Evolutionary conservation across 2,888 invertebrate species (phyloP), one percentile per base, ranked within the genome.

Genomic region (Drosophila bunnanda): DNA sequence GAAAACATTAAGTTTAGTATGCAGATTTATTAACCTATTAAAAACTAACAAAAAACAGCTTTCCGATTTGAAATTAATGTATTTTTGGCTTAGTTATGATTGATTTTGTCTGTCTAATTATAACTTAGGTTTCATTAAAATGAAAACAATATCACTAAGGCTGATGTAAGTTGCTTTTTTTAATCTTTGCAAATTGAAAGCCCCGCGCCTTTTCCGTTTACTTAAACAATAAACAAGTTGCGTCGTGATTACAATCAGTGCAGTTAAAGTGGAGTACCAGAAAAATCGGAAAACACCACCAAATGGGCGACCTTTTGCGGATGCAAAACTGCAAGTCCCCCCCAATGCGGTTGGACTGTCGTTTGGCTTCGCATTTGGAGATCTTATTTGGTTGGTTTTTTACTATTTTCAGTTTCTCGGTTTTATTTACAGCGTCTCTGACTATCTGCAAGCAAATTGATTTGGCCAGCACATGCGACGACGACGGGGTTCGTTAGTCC

Each of bases 401-500:
- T 5, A 30, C 38, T 34, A 17, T 7, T 43, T 25, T 4, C 4
- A 4, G 4, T 25, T 25, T 25, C 22, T 43, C 8, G 4, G n/a
- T 28, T 46, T 46, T 46, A 46, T 46, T 46, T 30, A 30, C 46
- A 30, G 2, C 28, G 58, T 20, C 38, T n/a, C 38, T n/a, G 20
- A 20, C 28, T 60, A 32, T 17, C 54, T 17, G 25, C n/a, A 22
- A 59, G 10, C 65, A 48, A 67, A 67, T 67, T 67, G 67, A 67
- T 67, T 67, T 67, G 65, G 13, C 65, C 17, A 65, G 54, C 52
- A 64, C 65, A 67, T 64, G 69, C 68, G 34, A 52, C 34, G 17
- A 52, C 34, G 17, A 22, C 10, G 53, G 41, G 52, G 52, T 39
- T 69, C 46, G 69, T 68, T 68, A 58, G 32, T 12, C 32, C 32